Evolutionary conservation across 2,113 vertebrate species (phyloP).

Genomic region (Morone chrysops): DNA sequence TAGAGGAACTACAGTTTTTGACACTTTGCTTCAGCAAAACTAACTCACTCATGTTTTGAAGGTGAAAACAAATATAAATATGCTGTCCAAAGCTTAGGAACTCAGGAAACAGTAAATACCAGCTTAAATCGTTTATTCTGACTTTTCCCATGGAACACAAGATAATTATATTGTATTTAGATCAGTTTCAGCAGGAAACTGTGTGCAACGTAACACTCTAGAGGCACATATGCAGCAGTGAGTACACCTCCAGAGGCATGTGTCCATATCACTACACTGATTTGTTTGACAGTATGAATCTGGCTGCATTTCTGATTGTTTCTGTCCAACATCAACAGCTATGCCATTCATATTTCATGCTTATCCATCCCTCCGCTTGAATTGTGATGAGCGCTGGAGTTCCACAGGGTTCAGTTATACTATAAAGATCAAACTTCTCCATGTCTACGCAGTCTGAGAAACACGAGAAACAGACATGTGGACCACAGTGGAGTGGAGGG

Average conservation of each 20-base stretch:
- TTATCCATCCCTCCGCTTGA: constrained; percentile 20
- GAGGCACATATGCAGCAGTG: neutral
- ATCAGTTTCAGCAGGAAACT: neutral
- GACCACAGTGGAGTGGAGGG: constrained; percentile 18
- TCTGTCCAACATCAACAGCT: constrained; percentile 53
- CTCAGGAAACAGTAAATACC: neutral
- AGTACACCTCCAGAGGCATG: constrained; percentile 4
- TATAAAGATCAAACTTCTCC: constrained; percentile 53
- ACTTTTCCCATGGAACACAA: neutral
- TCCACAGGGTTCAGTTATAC: constrained; percentile 40
- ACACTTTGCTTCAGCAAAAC: too few relatives aligned
- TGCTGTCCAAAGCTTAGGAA: neutral
- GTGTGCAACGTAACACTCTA: neutral
- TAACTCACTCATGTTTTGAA: too few relatives aligned
- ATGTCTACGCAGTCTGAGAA: constrained; percentile 31
- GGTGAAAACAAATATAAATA: too few relatives aligned
- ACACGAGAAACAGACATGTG: constrained; percentile 12
- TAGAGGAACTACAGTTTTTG: too few relatives aligned
- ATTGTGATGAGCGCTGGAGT: constrained; percentile 42
- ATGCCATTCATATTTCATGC: constrained; percentile 69
- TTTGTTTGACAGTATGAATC: constrained; percentile 47
- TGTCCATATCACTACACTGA: constrained; percentile 25
- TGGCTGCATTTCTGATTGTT: constrained; percentile 49
- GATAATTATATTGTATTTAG: neutral
- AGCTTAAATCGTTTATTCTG: neutral